Conservation (phyloP, 2,113 vertebrate genomes). For the Romanogobio albipinnatus region DNA sequence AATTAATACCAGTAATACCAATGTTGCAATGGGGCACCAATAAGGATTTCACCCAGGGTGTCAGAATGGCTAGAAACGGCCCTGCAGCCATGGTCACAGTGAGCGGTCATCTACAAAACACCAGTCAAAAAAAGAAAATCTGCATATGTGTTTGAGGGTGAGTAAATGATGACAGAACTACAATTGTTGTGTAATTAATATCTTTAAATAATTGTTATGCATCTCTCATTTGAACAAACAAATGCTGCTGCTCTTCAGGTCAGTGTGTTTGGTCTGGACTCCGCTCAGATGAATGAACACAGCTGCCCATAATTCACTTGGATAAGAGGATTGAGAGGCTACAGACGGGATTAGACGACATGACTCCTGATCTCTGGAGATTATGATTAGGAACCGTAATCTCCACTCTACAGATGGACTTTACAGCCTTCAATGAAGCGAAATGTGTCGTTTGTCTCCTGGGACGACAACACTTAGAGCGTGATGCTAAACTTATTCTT, state of each 20-base stretch:
- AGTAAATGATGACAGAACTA: not conserved
- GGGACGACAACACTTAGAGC: too few relatives aligned
- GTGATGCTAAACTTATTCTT: not conserved
- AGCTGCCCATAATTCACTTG: slow-evolving; percentile 10
- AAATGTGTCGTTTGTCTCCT: not conserved
- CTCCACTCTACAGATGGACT: slow-evolving; percentile 32
- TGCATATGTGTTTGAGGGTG: not conserved
- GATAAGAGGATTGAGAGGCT: not conserved
- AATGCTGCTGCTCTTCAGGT: not conserved
- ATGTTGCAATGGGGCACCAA: too few relatives aligned
- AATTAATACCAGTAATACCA: too few relatives aligned
- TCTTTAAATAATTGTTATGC: not conserved
- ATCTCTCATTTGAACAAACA: not conserved
- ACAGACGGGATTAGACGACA: slow-evolving; percentile 2
- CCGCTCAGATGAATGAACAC: slow-evolving; percentile 1
- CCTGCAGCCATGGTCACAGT: too few relatives aligned
- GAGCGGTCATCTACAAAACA: too few relatives aligned
- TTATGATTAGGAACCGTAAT: slow-evolving; percentile 19
- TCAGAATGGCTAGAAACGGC: too few relatives aligned
- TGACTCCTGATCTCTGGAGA: slow-evolving; percentile 13
- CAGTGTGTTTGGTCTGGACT: not conserved
- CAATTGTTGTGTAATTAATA: not conserved
- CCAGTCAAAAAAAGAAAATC: too few relatives aligned
- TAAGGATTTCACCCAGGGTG: too few relatives aligned
- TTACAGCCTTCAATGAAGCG: not conserved